Base-by-base conservation (phyloP, 2,113 vertebrate genomes). In the Rhegmatorhina hoffmannsi region DNA sequence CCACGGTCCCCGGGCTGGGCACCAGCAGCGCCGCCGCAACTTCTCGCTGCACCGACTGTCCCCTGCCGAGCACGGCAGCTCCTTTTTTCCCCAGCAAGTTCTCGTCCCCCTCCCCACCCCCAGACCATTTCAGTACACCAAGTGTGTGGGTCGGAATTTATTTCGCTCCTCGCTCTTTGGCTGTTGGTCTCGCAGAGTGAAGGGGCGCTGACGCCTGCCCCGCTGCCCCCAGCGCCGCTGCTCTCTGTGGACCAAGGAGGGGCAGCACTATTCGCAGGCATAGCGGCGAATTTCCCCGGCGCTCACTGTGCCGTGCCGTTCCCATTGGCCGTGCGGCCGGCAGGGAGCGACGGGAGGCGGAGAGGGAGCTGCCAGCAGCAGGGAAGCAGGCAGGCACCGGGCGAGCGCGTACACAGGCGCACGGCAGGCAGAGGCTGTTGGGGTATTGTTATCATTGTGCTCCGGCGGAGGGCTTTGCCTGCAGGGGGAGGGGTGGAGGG, bases 291-390 rank as follows among this genome's bases (percentile, higher is more conserved):
- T 90, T 76, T 78, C 70, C 66, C 82, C 78, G 62, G 29, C 29
- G 49, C 72, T 50, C 6, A 20, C 28, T 17, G 58, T 29, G 59
- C 78, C 56, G 58, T 59, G 50, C 75, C 24, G 56, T n/a, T 87
- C 78, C 72, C 95, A 98, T 98, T 97, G 97, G 98, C 96, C 97
- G 88, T 56, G 83, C 91, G 83, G 96, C 96, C 96, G 94, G 82
- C 91, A 90, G 97, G 94, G 96, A 96, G 91, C 93, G 91, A 74
- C 77, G n/a, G 87, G 91, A 96, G 92, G 84, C 56, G 95, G 75
- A 56, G 91, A 89, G 77, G 88, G 86, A 92, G 88, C 90, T 85
- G 90, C 55, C 59, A 40, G 87, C 88, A 75, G 90, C 96, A 91
- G 95, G 89, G 86, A 93, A 81, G 72, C 46, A 75, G 66, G 93